A percentile compares a stretch with the other conserved stretches of the same genome.
Evolutionary conservation across 2,113 vertebrate species (phyloP).

Genomic region (Fulica atra): DNA sequence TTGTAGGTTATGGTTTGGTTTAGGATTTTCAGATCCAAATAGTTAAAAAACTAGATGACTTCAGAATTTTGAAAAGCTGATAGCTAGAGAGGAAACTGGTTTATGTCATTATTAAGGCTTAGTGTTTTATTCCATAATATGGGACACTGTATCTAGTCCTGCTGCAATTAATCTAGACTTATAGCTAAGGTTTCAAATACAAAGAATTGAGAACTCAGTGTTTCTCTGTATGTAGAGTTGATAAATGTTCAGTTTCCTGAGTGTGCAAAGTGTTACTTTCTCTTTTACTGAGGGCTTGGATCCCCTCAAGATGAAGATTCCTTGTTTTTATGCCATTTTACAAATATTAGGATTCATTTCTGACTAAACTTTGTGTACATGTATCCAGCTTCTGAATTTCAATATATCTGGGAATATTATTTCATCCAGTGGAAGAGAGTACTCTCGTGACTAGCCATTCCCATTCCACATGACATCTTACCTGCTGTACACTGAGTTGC

Average conservation of each 20-base stretch:
- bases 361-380: background rate
- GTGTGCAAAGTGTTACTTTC: background rate
- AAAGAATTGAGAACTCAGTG: background rate
- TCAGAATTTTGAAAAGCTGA: background rate
- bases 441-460: background rate
- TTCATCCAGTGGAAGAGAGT: background rate
- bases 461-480: background rate
- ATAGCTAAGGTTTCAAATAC: background rate
- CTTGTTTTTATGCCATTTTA: background rate
- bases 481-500: background rate
- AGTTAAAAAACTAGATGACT: background rate
- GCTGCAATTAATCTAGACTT: background rate
- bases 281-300: background rate
- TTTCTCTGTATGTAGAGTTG: background rate
- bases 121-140: background rate
- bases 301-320: background rate
- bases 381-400: background rate
- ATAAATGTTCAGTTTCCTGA: background rate
- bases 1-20: background rate
- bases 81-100: background rate
- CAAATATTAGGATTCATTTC: background rate
- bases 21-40: background rate
- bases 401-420: background rate
- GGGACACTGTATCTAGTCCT: background rate
- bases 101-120: background rate